Percentiles rank a stretch among this genome's conserved stretches.
Evolutionary conservation across 1,140 invertebrate genomes (phyloP).

Genomic region (Rhyacophila brunnea): DNA sequence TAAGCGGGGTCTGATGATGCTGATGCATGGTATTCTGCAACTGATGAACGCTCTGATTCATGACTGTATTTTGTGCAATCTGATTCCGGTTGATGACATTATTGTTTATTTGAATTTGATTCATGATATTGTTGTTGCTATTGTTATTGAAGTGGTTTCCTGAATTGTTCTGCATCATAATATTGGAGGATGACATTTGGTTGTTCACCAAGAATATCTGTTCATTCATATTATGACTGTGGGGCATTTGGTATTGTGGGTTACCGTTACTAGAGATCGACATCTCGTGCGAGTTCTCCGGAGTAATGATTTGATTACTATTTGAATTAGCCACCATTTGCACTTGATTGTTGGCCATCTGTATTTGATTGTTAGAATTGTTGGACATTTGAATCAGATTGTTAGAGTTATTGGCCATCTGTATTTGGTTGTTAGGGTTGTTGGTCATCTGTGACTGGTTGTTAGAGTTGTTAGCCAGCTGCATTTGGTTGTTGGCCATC

Average conservation of each 20-base stretch:
- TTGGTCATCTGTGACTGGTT: neutral
- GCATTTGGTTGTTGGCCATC: conserved; percentile 11
- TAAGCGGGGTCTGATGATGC: neutral
- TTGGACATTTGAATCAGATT: neutral
- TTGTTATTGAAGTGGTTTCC: conserved; percentile 3
- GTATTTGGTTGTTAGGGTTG: conserved; percentile 18
- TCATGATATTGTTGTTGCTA: conserved; percentile 1
- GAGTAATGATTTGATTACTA: conserved; percentile 3
- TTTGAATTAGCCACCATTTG: conserved; percentile 7
- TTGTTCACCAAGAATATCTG: conserved; percentile 29
- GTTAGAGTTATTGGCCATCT: conserved; percentile 6
- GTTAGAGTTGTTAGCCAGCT: conserved; percentile 5
- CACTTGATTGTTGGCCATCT: conserved; percentile 12
- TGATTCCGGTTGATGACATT: conserved; percentile 16
- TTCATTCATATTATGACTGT: conserved; percentile 27
- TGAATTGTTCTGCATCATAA: conserved; percentile 7
- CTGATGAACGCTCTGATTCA: conserved; percentile 16
- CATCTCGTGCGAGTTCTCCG: conserved; percentile 14
- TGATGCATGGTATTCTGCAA: conserved; percentile 9
- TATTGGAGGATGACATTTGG: neutral
- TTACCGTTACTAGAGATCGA: conserved; percentile 15
- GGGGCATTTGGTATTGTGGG: conserved; percentile 20
- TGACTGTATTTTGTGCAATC: conserved; percentile 13
- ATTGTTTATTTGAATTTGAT: conserved; percentile 24
- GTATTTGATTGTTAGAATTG: conserved; percentile 18